Conservation (phyloP, 2,797 vertebrate species). For the Siniperca scherzeri region DNA sequence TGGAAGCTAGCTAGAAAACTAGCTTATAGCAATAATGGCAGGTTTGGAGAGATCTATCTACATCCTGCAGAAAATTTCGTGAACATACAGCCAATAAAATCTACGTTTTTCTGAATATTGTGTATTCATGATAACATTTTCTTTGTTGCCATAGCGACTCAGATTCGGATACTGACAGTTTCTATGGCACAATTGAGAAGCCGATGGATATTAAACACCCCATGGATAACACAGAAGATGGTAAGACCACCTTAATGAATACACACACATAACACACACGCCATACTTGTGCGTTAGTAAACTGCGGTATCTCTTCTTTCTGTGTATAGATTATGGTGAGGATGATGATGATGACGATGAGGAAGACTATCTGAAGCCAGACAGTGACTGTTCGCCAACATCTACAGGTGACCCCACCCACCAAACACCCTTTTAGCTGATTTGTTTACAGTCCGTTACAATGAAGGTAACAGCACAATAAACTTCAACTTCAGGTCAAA, state of each 20-base stretch:
- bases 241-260: constrained; percentile 59
- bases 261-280: background rate
- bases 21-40: background rate
- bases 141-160: constrained; percentile 85
- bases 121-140: constrained; percentile 6
- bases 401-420: constrained; percentile 56
- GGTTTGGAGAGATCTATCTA: too few relatives aligned
- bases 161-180: constrained; percentile 92
- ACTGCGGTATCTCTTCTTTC: background rate
- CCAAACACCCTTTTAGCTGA: background rate
- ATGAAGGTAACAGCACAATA: background rate
- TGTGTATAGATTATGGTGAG: constrained; percentile 79
- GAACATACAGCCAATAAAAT: background rate
- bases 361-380: constrained; percentile 91
- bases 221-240: constrained; percentile 84
- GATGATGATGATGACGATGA: constrained; percentile 92
- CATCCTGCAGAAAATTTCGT: too few relatives aligned
- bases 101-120: background rate
- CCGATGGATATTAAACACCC: constrained; percentile 90
- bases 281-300: background rate
- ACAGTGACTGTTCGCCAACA: constrained; percentile 71
- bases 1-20: background rate
- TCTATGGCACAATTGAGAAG: constrained; percentile 93
- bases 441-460: background rate
- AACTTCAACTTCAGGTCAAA: background rate